These are phyloP conservation scores for Triplophysa yarkandensis DNA, from an alignment of 2,797 vertebrate species.

Conservation along the genomic window DNA sequence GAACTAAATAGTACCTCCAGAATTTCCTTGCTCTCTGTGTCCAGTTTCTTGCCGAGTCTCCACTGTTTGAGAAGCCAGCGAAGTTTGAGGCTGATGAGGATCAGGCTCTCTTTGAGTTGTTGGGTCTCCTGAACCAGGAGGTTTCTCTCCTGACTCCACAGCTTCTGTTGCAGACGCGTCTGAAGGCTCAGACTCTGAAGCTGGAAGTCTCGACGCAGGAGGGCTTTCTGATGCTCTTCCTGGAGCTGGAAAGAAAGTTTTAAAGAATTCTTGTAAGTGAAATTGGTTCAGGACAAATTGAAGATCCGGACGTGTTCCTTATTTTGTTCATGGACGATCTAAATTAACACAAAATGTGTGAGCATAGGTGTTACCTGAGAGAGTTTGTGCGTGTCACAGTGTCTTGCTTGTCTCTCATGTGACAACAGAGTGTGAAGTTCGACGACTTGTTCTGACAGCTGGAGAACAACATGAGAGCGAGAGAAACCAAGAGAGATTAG, in stretches of 20 bases:
- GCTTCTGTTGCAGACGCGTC: constrained; percentile 90
- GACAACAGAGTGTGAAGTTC: constrained; percentile 80
- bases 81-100: constrained; percentile 94
- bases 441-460: constrained; percentile 68
- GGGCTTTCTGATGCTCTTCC: constrained; percentile 92
- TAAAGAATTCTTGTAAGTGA: too few relatives aligned
- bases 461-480: constrained; percentile 25
- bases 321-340: not conserved
- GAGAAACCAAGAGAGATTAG: constrained; percentile 19
- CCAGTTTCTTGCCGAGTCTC: constrained; percentile 88
- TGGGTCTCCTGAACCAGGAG: constrained; percentile 92
- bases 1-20: constrained; percentile 83
- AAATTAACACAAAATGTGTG: not conserved
- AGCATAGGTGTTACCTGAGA: constrained; percentile 73
- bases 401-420: constrained; percentile 79
- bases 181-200: constrained; percentile 94
- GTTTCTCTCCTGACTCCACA: constrained; percentile 94
- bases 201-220: constrained; percentile 91
- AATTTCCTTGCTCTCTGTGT: constrained; percentile 85
- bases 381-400: constrained; percentile 79
- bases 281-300: not conserved
- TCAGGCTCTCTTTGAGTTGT: constrained; percentile 92
- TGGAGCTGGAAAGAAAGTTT: constrained; percentile 83
- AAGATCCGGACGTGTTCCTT: not conserved
- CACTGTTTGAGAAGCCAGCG: constrained; percentile 96